These are phyloP conservation scores for Zaprionus lineosus DNA, from an alignment of 2,888 invertebrate species.

Conservation along the genomic window DNA sequence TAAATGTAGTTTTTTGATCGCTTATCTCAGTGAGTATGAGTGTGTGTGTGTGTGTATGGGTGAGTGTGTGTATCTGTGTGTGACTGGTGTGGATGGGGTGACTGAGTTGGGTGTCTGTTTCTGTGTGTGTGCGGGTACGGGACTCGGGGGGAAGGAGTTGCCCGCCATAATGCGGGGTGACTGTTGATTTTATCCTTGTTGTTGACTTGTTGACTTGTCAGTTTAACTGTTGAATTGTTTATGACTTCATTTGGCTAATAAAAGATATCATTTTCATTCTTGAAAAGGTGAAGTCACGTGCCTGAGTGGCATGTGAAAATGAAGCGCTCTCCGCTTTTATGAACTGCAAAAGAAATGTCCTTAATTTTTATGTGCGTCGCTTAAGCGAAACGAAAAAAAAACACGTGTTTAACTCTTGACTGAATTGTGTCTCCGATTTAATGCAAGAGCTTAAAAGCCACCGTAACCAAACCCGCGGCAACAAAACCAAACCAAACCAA, in stretches of 20 bases:
- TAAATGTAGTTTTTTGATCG: conserved; percentile 73
- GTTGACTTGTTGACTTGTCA: conserved; percentile 74
- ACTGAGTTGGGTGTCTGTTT: neutral
- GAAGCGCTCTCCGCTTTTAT: conserved; percentile 21
- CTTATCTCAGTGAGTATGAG: conserved; percentile 48
- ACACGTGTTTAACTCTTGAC: too few species aligned
- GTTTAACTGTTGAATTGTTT: conserved; percentile 74
- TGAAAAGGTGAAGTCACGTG: conserved; percentile 32
- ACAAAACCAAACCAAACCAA: conserved; percentile 1
- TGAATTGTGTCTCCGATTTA: conserved; percentile 34
- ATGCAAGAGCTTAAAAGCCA: conserved; percentile 25
- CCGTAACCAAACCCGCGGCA: conserved; percentile 4
- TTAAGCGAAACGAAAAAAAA: too few species aligned
- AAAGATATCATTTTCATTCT: conserved; percentile 64
- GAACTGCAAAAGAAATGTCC: conserved; percentile 14
- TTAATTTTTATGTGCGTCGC: neutral
- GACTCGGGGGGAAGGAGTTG: neutral
- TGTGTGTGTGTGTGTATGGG: conserved; percentile 4
- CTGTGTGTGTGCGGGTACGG: too few species aligned
- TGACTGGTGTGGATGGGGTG: neutral
- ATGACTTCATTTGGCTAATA: conserved; percentile 77
- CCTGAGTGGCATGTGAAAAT: conserved; percentile 41
- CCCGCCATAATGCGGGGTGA: conserved; percentile 51
- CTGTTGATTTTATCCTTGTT: conserved; percentile 71
- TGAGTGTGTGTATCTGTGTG: conserved; percentile 15